phyloP scores from a whole-genome alignment of 2,113 vertebrate genomes.

The Grallaria varia region DNA sequence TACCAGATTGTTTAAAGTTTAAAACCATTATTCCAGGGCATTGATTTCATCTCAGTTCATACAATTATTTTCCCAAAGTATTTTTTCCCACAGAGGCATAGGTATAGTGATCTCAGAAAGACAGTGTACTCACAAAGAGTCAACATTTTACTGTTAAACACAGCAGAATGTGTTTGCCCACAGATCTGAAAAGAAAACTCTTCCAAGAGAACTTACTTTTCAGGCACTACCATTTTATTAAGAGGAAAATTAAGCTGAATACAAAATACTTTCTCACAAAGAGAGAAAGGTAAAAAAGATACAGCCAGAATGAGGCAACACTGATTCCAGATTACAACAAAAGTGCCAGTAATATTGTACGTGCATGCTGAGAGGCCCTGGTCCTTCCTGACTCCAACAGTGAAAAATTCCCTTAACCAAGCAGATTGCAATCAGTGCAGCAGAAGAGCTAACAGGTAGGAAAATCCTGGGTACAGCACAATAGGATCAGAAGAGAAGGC shows the following conservation, averaged over 20 bases:
- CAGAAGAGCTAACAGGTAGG: not conserved
- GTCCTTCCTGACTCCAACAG: slow-evolving; percentile 14
- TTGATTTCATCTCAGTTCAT: not conserved
- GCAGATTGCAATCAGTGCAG: not conserved
- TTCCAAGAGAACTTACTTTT: slow-evolving; percentile 68
- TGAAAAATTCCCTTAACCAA: slow-evolving; percentile 12
- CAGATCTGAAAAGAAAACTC: slow-evolving; percentile 68
- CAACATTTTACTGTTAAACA: slow-evolving; percentile 42
- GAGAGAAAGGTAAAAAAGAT: slow-evolving; percentile 66
- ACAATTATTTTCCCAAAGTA: not conserved
- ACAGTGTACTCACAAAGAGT: not conserved
- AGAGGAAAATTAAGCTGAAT: slow-evolving; percentile 56
- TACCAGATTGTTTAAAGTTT: not conserved
- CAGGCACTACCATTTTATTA: slow-evolving; percentile 73
- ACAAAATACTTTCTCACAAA: slow-evolving; percentile 69
- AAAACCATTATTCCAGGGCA: not conserved
- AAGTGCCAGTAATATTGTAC: slow-evolving; percentile 37
- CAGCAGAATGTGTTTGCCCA: slow-evolving; percentile 36
- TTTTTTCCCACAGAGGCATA: not conserved
- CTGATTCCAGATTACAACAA: slow-evolving; percentile 47
- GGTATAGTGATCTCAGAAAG: not conserved
- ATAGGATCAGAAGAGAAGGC: not conserved
- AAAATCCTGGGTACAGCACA: slow-evolving; percentile 13
- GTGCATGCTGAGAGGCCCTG: slow-evolving; percentile 30
- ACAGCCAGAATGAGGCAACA: slow-evolving; percentile 66